These are phyloP conservation scores for Mustela lutreola DNA, from an alignment of 2,113 vertebrate genomes.

Conservation along the genomic window DNA sequence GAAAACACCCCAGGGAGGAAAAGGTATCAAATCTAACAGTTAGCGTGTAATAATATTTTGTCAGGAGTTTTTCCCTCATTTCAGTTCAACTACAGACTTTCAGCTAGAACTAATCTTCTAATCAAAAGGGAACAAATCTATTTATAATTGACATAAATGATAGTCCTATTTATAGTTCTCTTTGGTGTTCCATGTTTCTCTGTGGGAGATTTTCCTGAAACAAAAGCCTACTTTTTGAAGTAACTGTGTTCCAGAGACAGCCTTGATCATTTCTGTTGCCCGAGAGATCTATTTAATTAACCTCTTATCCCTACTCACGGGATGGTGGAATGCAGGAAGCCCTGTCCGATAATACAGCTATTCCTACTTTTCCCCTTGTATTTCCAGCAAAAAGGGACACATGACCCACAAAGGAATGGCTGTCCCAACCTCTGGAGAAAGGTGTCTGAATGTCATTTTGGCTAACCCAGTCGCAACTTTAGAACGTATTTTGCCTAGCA, in stretches of 20 bases:
- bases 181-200: slow-evolving; percentile 75
- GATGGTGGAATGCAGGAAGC: not conserved
- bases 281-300: slow-evolving; percentile 78
- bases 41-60: slow-evolving; percentile 75
- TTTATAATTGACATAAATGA: slow-evolving; percentile 84
- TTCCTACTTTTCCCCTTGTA: slow-evolving; percentile 24
- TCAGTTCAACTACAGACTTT: slow-evolving; percentile 59
- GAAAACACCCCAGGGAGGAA: slow-evolving; percentile 33
- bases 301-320: slow-evolving; percentile 53
- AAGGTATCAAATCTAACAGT: slow-evolving; percentile 44
- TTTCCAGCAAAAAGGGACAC: slow-evolving; percentile 30
- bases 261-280: slow-evolving; percentile 70
- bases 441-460: not conserved
- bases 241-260: slow-evolving; percentile 62
- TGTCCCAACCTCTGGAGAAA: slow-evolving; percentile 50
- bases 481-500: slow-evolving; percentile 16
- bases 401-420: not conserved
- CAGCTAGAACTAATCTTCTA: slow-evolving; percentile 73
- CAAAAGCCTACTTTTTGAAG: slow-evolving; percentile 80
- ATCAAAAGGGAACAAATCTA: slow-evolving; percentile 80
- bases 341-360: slow-evolving; percentile 28
- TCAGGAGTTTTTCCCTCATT: slow-evolving; percentile 67
- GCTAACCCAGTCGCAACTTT: slow-evolving; percentile 70
- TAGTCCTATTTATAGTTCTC: slow-evolving; percentile 82
- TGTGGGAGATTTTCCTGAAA: slow-evolving; percentile 79